A percentile compares a stretch with the other conserved stretches of the same genome.
These are phyloP conservation scores for Ganaspis brasiliensis DNA, from an alignment of 2,888 invertebrate species.

Conservation along the genomic window DNA sequence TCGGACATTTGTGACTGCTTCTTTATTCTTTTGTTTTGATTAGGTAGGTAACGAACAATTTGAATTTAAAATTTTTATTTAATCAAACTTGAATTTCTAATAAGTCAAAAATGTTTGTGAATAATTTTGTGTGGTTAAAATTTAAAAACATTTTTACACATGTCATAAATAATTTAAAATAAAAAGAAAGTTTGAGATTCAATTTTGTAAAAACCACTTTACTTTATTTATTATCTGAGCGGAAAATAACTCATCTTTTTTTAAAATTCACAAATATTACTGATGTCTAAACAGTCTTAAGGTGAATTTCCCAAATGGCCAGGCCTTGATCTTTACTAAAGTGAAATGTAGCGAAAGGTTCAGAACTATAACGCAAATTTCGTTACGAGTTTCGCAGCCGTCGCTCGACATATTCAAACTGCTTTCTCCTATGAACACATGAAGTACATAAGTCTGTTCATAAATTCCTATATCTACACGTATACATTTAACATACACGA, in stretches of 20 bases:
- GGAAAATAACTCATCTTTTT: not conserved
- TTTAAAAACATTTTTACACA: too few relatives aligned
- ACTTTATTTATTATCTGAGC: too few relatives aligned
- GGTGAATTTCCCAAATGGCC: conserved; percentile 16
- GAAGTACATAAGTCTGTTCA: conserved; percentile 59
- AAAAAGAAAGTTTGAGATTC: too few relatives aligned
- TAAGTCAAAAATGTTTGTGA: too few relatives aligned
- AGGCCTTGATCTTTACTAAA: conserved; percentile 12
- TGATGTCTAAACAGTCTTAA: conserved; percentile 3
- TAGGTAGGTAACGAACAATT: not conserved
- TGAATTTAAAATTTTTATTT: too few relatives aligned
- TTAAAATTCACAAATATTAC: not conserved
- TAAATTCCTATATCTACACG: conserved; percentile 56
- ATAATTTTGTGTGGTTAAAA: not conserved
- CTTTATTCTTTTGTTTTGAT: conserved; percentile 4
- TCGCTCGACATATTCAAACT: conserved; percentile 59
- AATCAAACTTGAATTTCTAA: too few relatives aligned
- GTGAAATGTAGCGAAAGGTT: conserved; percentile 28
- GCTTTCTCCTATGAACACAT: conserved; percentile 50
- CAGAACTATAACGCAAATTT: conserved; percentile 68
- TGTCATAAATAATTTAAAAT: too few relatives aligned
- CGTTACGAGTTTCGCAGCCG: conserved; percentile 77
- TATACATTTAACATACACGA: not conserved
- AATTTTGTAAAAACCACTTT: not conserved
- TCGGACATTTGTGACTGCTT: not conserved